Evolutionary conservation across 2,113 vertebrate species (phyloP).

Genomic region (Otus sunia): DNA sequence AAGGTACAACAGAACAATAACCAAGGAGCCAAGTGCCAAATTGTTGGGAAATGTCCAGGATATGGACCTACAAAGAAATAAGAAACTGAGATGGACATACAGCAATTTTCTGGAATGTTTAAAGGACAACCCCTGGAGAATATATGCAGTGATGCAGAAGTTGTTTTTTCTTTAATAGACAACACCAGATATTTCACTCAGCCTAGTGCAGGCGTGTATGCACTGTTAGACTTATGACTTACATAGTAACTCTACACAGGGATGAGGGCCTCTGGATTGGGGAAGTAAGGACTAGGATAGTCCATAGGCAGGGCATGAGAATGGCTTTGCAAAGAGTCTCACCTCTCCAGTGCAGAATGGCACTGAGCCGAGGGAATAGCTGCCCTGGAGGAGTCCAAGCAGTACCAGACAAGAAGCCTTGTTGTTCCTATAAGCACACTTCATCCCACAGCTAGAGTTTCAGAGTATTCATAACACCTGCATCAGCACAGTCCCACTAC

Average conservation of each 20-base stretch:
- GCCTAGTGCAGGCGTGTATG: not conserved
- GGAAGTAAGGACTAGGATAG: not conserved
- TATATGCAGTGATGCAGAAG: not conserved
- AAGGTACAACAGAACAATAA: not conserved
- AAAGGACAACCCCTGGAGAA: not conserved
- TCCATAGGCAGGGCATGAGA: not conserved
- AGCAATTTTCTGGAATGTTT: not conserved
- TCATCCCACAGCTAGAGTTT: not conserved
- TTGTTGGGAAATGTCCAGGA: not conserved
- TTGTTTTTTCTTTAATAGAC: not conserved
- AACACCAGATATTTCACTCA: not conserved
- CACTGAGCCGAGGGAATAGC: not conserved
- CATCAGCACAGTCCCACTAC: not conserved
- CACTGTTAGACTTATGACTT: not conserved
- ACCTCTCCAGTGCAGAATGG: not conserved
- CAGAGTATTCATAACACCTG: not conserved
- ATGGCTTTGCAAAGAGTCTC: not conserved
- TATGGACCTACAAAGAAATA: not conserved
- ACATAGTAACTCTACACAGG: not conserved
- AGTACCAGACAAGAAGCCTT: not conserved
- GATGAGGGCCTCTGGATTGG: not conserved
- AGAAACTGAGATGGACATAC: not conserved
- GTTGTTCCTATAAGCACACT: not conserved
- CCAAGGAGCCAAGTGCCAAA: not conserved
- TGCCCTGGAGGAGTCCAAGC: not conserved